Evolutionary conservation across 2,113 vertebrate species (phyloP).

Genomic region (Narcine bancroftii): DNA sequence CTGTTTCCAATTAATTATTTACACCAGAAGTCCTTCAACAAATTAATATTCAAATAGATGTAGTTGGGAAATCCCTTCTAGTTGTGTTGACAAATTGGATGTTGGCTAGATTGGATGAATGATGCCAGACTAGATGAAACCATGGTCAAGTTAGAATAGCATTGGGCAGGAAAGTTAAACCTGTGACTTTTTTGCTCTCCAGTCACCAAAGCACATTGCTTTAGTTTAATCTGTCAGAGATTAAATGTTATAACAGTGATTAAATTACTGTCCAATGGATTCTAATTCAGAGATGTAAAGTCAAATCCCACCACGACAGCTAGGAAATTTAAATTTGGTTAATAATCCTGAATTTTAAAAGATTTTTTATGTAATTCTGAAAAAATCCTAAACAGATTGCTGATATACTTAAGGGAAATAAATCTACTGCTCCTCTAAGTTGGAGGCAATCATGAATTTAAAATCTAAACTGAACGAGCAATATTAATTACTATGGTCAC

Average conservation of each 20-base stretch:
- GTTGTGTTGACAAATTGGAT: background rate
- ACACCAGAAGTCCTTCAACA: background rate
- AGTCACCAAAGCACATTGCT: background rate
- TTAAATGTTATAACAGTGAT: background rate
- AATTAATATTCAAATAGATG: background rate
- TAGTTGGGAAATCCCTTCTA: background rate
- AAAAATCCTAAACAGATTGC: too few species aligned
- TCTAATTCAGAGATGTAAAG: too few species aligned
- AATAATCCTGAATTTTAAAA: too few species aligned
- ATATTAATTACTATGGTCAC: too few species aligned
- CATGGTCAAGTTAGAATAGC: background rate
- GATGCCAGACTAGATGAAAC: background rate
- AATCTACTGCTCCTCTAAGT: too few species aligned
- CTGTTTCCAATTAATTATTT: background rate
- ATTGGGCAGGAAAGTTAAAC: background rate
- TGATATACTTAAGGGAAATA: too few species aligned
- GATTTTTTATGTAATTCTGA: too few species aligned
- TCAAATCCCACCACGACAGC: too few species aligned
- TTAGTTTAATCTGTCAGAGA: background rate
- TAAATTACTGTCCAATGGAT: too few species aligned
- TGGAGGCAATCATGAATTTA: too few species aligned
- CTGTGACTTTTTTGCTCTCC: background rate
- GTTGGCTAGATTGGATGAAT: background rate
- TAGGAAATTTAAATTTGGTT: too few species aligned
- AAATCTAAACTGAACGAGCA: too few species aligned